phyloP scores from a whole-genome alignment of 2,113 vertebrate species.

The Myrmophylax atrothorax region DNA sequence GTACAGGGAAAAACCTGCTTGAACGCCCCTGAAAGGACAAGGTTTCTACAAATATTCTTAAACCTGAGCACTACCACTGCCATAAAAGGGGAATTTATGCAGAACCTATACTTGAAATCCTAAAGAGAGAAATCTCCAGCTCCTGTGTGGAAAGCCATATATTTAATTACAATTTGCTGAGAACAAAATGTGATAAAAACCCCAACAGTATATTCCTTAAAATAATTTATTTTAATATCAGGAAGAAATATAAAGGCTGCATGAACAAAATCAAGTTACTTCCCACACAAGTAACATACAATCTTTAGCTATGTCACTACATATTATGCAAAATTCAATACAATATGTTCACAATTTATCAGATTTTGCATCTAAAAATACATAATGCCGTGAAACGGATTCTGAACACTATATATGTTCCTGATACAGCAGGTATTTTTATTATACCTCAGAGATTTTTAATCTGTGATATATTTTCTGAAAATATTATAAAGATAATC shows the following conservation, averaged over 20 bases:
- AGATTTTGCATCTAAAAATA: not conserved
- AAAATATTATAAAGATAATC: not conserved
- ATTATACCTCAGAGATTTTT: not conserved
- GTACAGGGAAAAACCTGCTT: not conserved
- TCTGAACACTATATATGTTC: not conserved
- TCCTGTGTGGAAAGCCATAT: not conserved
- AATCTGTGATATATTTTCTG: not conserved
- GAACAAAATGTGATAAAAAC: not conserved
- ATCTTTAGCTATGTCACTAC: not conserved
- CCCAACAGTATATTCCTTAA: not conserved
- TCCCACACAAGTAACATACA: not conserved
- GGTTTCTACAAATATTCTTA: not conserved
- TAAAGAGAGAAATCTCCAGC: not conserved
- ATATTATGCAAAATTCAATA: not conserved
- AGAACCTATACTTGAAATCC: not conserved
- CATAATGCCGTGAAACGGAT: not conserved
- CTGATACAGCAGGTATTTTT: not conserved
- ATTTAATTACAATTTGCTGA: not conserved
- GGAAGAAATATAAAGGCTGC: not conserved
- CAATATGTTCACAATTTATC: not conserved
- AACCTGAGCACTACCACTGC: not conserved
- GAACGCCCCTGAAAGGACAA: not conserved
- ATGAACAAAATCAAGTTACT: not conserved
- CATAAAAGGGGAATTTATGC: not conserved
- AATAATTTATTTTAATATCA: conserved; percentile 2